Percentiles rank a stretch among this genome's conserved stretches.
Evolutionary conservation across 2,113 vertebrate species (phyloP).

Genomic region (Crocuta crocuta): DNA sequence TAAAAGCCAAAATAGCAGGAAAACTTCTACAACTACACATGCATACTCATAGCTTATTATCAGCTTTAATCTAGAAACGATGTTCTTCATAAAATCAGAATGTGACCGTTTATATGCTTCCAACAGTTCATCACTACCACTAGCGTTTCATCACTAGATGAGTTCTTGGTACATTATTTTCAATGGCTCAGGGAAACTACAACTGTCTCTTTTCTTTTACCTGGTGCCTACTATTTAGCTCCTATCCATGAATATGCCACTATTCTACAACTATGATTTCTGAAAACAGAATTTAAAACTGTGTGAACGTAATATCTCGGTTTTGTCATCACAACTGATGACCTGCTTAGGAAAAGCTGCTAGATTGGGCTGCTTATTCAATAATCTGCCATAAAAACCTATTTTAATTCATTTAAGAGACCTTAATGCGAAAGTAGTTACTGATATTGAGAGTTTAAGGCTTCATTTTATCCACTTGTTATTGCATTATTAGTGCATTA

Average conservation of each 20-base stretch:
- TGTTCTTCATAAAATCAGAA: neutral
- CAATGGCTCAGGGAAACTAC: neutral
- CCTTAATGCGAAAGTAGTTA: neutral
- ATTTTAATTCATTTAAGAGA: neutral
- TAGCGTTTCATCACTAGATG: neutral
- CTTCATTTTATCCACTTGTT: neutral
- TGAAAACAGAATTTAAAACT: neutral
- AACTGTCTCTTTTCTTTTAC: neutral
- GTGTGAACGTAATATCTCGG: accelerated
- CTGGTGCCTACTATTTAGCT: accelerated
- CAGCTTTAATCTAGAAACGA: neutral
- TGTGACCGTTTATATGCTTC: neutral
- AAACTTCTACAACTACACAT: neutral
- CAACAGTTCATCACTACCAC: accelerated
- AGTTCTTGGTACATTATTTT: neutral
- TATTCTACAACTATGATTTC: neutral
- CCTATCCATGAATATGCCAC: accelerated
- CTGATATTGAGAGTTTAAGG: neutral
- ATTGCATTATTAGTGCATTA: neutral
- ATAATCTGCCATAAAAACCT: neutral
- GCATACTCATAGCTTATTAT: neutral
- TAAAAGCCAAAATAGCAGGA: neutral
- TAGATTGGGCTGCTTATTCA: neutral
- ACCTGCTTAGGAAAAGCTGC: neutral
- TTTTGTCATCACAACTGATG: neutral